Percentiles rank a stretch among this genome's conserved stretches.
Conservation (phyloP, 2,797 vertebrate genomes). For the Cynodonichthys magdalenae region DNA sequence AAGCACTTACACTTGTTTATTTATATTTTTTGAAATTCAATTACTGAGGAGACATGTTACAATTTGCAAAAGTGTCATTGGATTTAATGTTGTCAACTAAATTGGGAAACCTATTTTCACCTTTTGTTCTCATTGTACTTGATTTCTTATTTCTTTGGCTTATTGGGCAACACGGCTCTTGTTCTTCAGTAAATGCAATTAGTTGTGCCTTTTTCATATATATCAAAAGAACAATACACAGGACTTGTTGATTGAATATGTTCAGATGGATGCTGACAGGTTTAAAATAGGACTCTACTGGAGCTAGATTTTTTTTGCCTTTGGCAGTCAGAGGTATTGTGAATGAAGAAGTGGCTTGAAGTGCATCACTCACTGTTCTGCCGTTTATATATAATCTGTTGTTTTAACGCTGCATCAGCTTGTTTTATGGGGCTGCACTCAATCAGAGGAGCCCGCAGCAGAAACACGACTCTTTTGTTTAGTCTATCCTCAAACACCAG, state of each 20-base stretch:
- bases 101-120: neutral
- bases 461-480: slow-evolving; percentile 18
- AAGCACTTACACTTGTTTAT: too few relatives aligned
- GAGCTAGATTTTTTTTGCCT: neutral
- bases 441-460: slow-evolving; percentile 3
- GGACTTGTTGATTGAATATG: neutral
- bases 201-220: too few relatives aligned
- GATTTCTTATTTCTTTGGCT: neutral
- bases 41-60: too few relatives aligned
- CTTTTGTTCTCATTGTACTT: slow-evolving; percentile 1
- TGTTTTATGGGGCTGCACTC: neutral
- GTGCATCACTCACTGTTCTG: too few relatives aligned
- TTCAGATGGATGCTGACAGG: neutral
- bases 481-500: slow-evolving; percentile 1
- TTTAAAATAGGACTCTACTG: too few relatives aligned
- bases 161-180: neutral
- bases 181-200: neutral
- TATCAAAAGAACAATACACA: too few relatives aligned
- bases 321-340: too few relatives aligned
- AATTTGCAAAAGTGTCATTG: too few relatives aligned
- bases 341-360: too few relatives aligned
- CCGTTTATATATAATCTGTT: too few relatives aligned
- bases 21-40: too few relatives aligned
- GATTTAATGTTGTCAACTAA: too few relatives aligned
- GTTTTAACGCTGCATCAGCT: slow-evolving; percentile 4